Percentiles rank a stretch among this genome's conserved stretches.
Evolutionary conservation across 2,888 invertebrate genomes (phyloP).

Genomic region (Branchellion lobata): DNA sequence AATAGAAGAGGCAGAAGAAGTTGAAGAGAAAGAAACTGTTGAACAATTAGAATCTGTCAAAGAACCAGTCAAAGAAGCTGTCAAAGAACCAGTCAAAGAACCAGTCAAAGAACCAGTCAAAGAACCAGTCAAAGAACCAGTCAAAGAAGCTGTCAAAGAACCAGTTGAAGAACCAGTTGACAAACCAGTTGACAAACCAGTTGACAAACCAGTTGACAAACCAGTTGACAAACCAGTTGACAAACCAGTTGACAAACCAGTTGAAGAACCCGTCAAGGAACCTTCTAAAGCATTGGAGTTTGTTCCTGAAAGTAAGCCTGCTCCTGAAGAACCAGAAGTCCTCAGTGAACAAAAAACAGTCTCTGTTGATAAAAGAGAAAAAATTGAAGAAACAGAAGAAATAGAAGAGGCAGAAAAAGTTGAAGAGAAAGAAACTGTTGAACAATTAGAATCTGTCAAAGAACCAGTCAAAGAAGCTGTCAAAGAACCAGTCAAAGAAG

Average conservation of each 20-base stretch:
- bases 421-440: not conserved
- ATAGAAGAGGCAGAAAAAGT: conserved; percentile 1
- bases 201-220: not conserved
- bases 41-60: not conserved
- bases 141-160: not conserved
- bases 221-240: not conserved
- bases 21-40: not conserved
- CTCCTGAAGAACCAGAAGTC: not conserved
- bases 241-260: not conserved
- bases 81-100: conserved; percentile 3
- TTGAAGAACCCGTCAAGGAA: too few relatives aligned
- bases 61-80: conserved; percentile 11
- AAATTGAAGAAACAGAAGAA: not conserved
- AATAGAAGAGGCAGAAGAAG: not conserved
- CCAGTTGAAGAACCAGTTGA: conserved; percentile 18
- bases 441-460: not conserved
- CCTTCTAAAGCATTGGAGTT: too few relatives aligned
- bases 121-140: conserved; percentile 13
- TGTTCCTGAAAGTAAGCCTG: too few relatives aligned
- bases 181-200: not conserved
- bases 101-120: conserved; percentile 1
- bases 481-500: conserved; percentile 17
- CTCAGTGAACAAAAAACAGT: not conserved
- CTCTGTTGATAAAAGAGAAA: not conserved
- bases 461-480: not conserved